These are phyloP conservation scores for Lampropteryx suffumata DNA, from an alignment of 2,888 invertebrate species.

Conservation along the genomic window DNA sequence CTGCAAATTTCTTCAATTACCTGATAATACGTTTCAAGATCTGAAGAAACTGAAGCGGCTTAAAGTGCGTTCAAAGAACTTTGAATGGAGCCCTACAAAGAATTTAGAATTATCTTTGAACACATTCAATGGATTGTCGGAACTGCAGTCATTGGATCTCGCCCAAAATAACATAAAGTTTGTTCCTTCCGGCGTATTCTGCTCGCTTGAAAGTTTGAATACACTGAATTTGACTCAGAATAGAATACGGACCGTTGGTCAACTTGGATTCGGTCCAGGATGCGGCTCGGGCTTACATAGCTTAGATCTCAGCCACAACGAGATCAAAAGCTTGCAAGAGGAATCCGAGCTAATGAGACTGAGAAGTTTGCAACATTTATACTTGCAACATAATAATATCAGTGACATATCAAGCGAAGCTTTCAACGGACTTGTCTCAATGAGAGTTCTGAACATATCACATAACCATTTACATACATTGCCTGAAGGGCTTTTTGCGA, in stretches of 20 bases:
- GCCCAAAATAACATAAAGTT: slow-evolving; percentile 92
- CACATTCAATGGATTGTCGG: slow-evolving; percentile 89
- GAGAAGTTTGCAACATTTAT: slow-evolving; percentile 89
- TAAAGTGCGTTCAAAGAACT: slow-evolving; percentile 90
- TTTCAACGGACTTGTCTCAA: slow-evolving; percentile 89
- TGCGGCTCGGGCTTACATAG: slow-evolving; percentile 88
- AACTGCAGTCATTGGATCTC: slow-evolving; percentile 90
- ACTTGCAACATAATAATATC: slow-evolving; percentile 92
- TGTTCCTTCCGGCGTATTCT: slow-evolving; percentile 90
- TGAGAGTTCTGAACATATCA: slow-evolving; percentile 93
- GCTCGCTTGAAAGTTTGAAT: slow-evolving; percentile 90
- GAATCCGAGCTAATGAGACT: slow-evolving; percentile 89
- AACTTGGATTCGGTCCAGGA: slow-evolving; percentile 86
- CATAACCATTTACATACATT: slow-evolving; percentile 91
- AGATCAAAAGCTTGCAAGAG: slow-evolving; percentile 87
- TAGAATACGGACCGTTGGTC: slow-evolving; percentile 89
- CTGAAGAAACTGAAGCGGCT: slow-evolving; percentile 90
- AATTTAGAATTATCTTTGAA: slow-evolving; percentile 88
- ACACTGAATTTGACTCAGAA: slow-evolving; percentile 93
- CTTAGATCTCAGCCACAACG: slow-evolving; percentile 92
- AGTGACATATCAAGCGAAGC: slow-evolving; percentile 90
- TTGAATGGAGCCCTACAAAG: slow-evolving; percentile 89
- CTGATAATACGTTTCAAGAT: slow-evolving; percentile 90
- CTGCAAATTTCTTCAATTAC: slow-evolving; percentile 91
- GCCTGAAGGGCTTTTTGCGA: slow-evolving; percentile 91